Percentiles rank a stretch among this genome's conserved stretches.
Evolutionary conservation across 1,140 invertebrate genomes (phyloP).

Genomic region (Bicyclus anynana): DNA sequence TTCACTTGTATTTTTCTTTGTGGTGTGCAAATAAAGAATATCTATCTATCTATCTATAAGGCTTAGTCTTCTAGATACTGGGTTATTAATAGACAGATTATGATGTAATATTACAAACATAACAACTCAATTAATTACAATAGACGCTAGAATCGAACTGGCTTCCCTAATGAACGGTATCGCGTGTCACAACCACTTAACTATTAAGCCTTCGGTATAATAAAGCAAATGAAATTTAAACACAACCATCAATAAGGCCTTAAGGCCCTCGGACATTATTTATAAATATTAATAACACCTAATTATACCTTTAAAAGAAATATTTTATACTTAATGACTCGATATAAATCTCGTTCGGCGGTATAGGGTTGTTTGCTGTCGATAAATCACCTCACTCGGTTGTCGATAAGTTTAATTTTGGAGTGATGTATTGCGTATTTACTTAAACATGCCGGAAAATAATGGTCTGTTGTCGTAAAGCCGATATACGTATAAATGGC

Average conservation of each 20-base stretch:
- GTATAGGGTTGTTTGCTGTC: slow-evolving; percentile 40
- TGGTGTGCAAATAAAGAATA: no score
- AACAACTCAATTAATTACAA: not conserved
- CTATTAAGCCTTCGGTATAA: slow-evolving; percentile 17
- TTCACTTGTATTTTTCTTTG: no score
- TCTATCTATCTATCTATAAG: no score
- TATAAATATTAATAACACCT: slow-evolving; percentile 76
- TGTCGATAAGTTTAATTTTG: slow-evolving; percentile 27
- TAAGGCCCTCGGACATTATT: slow-evolving; percentile 51
- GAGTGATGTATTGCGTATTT: not conserved
- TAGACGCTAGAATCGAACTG: slow-evolving; percentile 17
- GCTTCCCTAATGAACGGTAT: slow-evolving; percentile 13
- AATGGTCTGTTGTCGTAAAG: not conserved
- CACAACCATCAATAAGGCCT: slow-evolving; percentile 41
- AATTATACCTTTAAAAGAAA: slow-evolving; percentile 75
- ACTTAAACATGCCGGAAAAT: not conserved
- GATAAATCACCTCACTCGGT: slow-evolving; percentile 30
- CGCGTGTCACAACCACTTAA: slow-evolving; percentile 23
- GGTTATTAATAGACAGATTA: no score
- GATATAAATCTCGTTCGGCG: slow-evolving; percentile 69
- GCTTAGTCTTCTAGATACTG: no score
- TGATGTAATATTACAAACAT: not conserved
- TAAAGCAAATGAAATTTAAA: slow-evolving; percentile 47
- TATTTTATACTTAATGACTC: slow-evolving; percentile 75
- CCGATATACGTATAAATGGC: not conserved